These are phyloP conservation scores for Eubasilissa regina DNA, from an alignment of 1,140 invertebrate species.

Conservation along the genomic window DNA sequence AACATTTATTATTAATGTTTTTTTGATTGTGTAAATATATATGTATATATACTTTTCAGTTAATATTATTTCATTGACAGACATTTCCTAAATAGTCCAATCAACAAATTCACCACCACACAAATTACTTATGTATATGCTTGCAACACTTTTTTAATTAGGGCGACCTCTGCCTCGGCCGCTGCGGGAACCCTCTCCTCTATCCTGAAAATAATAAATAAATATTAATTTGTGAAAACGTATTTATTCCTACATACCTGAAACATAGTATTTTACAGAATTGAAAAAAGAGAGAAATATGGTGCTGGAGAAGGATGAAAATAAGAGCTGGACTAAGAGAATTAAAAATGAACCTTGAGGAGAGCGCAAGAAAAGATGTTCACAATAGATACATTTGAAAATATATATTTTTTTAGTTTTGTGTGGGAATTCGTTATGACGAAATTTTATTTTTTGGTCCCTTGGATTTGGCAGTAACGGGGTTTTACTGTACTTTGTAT, in stretches of 20 bases:
- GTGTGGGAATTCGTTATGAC: no score
- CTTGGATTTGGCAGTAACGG: no score
- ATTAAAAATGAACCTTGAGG: no score
- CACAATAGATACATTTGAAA: no score
- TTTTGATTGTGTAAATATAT: constrained; percentile 27
- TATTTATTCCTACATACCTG: neutral
- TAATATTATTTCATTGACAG: constrained; percentile 39
- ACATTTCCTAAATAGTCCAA: constrained; percentile 30
- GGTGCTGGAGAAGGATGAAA: no score
- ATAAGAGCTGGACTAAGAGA: no score
- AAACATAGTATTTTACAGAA: no score
- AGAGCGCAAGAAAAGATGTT: no score
- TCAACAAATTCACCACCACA: constrained; percentile 46
- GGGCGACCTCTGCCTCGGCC: constrained; percentile 56
- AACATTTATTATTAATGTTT: constrained; percentile 47
- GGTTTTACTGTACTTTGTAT: no score
- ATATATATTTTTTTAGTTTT: no score
- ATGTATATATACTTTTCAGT: constrained; percentile 41
- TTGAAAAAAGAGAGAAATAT: no score
- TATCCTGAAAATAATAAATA: constrained; percentile 67
- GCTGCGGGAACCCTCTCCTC: constrained; percentile 64
- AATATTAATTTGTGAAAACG: neutral
- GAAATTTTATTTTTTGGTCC: no score
- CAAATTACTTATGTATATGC: constrained; percentile 29
- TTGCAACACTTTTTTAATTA: constrained; percentile 54